Base-by-base conservation (phyloP, 2,113 vertebrate genomes). In the Colius striatus region DNA sequence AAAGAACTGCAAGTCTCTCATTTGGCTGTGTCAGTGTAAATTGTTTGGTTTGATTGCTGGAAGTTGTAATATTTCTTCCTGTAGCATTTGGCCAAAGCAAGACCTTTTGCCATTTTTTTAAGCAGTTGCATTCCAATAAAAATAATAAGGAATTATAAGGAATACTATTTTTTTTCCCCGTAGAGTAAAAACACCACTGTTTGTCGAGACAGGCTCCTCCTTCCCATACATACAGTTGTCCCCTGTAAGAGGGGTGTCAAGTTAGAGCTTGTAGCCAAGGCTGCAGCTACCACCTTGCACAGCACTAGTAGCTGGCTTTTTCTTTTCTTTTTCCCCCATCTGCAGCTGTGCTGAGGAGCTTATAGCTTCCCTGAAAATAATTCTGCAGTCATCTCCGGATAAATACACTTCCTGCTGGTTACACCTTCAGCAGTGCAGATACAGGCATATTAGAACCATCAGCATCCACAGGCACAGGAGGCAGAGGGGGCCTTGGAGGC, bases 341-440 rank as follows among this genome's bases (percentile, higher is more conserved):
- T 67, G 73, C 66, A 81, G 95, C 77, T 77, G 70, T 48, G 72
- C 81, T 63, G 73, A 89, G 78, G 14, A 87, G 77, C 29, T 76
- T 62, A 12, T 14, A 76, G 79, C 23, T 41, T 70, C 70, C 67
- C 72, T 70, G 71, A 53, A 80, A 89, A 66, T 36, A 73, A 75
- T 16, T 76, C 74, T 57, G 61, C 43, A 85, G 54, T 47, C 82
- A 68, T 15, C 78, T 68, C 87, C 3, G 3, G 77, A 29, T 68
- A 68, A 82, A 65, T 5, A 4, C 54, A 11, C 34, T 29, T 87
- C 79, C 92, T 90, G 67, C 74, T 36, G 78, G 57, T 41, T 73
- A 36, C 70, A 16, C 0, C 13, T 4, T 45, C 70, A 57, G 84
- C 87, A 51, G 57, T 1, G 81, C 77, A 71, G 84, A 38, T 0